Evolutionary conservation across 2,113 vertebrate species (phyloP), one percentile per base, ranked within the genome.

Genomic region (Dendropsophus ebraccatus): DNA sequence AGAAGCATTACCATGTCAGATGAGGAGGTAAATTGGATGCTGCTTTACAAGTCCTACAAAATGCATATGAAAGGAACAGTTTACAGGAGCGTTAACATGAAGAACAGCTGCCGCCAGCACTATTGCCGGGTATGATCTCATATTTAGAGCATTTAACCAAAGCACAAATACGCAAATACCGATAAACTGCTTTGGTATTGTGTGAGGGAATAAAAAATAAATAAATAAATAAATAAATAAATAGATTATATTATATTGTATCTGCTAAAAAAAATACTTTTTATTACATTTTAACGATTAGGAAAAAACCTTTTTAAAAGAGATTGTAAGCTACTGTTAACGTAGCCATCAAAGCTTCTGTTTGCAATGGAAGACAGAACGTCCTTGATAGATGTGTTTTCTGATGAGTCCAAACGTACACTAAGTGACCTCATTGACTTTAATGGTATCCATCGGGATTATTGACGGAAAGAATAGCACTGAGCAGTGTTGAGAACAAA

Each of bases 1-100:
- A 88, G 88, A 90, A 74, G 88, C 91, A 91, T 92, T 91, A 92
- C 87, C 85, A 35, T 90, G 91, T 90, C 90, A 90, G 85, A 89
- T 70, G 87, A 87, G 88, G 89, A 90, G 88, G 90, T 86, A 91
- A 90, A 87, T 69, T 88, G 90, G 86, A 90, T 54, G 87, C 84
- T n/a, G 84, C 84, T 87, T 89, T 83, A 81, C 76, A 82, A 90
- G 89, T 84, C 87, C 81, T 87, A 74, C 85, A 89, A 91, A 89
- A 90, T 45, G 76, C 87, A 56, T 83, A 69, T 87, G 45, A 87
- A 86, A 89, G 30, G 74, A 86, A 82, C 70, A 74, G 90, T 91
- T 89, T 32, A 87, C 88, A 87, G 80, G 47, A 0, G 67, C 88
- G 81, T 70, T 87, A 80, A 41, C 82, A 41, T 9, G 19, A 50